Percentiles rank a stretch among this genome's conserved stretches.
Conservation (phyloP, 2,113 vertebrate species). For the Nycticebus coucang region DNA sequence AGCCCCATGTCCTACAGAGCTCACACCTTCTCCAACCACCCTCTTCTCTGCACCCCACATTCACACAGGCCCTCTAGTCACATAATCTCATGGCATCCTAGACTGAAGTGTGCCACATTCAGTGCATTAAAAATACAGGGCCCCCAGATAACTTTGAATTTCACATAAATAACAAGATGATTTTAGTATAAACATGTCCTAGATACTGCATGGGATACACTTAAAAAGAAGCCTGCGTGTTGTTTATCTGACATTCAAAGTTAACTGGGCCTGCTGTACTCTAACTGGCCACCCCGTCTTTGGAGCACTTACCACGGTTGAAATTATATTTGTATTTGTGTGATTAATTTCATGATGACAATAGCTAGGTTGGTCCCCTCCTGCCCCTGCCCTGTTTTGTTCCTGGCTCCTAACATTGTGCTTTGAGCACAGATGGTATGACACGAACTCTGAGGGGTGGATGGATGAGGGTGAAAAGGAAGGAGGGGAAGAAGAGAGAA, state of each 20-base stretch:
- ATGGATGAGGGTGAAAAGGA: neutral
- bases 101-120: neutral
- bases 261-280: neutral
- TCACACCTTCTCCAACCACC: neutral
- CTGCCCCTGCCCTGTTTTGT: neutral
- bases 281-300: neutral
- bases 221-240: neutral
- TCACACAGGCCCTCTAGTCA: too few species aligned
- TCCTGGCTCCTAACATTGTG: neutral
- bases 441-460: neutral
- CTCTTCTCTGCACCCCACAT: neutral
- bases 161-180: neutral
- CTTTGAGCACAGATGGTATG: neutral
- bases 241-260: neutral
- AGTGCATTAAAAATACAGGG: neutral
- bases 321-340: neutral
- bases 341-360: neutral
- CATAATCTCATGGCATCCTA: neutral
- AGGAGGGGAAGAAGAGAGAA: neutral
- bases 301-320: neutral
- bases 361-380: neutral
- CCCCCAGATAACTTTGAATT: neutral
- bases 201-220: neutral
- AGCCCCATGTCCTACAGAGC: too few species aligned
- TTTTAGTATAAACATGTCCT: neutral